Evolutionary conservation across 2,888 invertebrate genomes (phyloP), one percentile per base, ranked within the genome.

Genomic region (Agrotis exclamationis): DNA sequence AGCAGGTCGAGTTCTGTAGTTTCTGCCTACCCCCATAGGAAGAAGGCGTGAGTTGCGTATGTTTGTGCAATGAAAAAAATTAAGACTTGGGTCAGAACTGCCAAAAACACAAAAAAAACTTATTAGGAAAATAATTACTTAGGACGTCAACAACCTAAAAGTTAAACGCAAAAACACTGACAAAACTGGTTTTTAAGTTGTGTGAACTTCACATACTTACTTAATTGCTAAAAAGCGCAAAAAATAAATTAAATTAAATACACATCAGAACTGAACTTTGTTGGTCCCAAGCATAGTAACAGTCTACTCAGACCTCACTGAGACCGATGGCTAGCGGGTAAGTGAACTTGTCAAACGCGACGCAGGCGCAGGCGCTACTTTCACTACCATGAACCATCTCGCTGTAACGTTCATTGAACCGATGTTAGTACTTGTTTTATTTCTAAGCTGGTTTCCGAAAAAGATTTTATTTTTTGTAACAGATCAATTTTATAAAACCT

Each of bases 281-380:
- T 33, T 16, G 39, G 13, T 33, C 16, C 16, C 4, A 14, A 20
- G 54, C 3, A 20, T 47, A 16, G 6, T 28, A 58, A 50, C 50
- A 63, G 16, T 28, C 18, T 53, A 51, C 47, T 39, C 24, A 57
- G 22, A 51, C 33, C 20, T 22, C 24, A 48, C 50, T 48, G 24
- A 64, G 69, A 82, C 76, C 72, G 70, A 81, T 75, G 72, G 65
- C 57, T 71, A 56, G 65, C 75, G 71, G 85, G 85, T 85, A 86
- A 86, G 79, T 85, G 85, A 85, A 85, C 85, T 76, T 85, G 83
- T 84, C 84, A 82, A 80, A 67, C 71, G 75, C 48, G 65, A 68
- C 79, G 72, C 76, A 24, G 50, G 69, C 79, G 74, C 70, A 65
- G 50, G 69, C 79, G 74, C 70, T 63, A 78, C 88, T 88, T 88